A percentile compares a stretch with the other conserved stretches of the same genome.
phyloP scores from a whole-genome alignment of 2,888 invertebrate species.

The Yponomeuta cagnagella region DNA sequence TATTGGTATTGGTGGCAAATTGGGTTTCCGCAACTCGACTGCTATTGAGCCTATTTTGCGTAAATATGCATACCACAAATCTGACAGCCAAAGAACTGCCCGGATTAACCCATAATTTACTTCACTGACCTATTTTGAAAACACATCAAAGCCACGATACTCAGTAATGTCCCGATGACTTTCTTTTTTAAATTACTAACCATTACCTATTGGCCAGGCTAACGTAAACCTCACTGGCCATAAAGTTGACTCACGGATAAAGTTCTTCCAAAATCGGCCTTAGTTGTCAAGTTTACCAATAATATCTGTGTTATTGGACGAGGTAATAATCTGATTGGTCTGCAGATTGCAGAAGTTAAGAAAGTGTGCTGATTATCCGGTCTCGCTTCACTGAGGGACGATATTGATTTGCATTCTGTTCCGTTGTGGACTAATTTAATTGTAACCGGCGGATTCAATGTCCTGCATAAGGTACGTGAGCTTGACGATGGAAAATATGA shows the following conservation, averaged over 20 bases:
- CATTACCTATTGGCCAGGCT: background rate
- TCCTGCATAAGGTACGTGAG: background rate
- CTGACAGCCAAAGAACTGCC: background rate
- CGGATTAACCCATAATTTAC: background rate
- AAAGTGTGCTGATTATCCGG: background rate
- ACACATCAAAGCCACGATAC: background rate
- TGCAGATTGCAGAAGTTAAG: background rate
- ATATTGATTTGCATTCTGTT: constrained; percentile 5
- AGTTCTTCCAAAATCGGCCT: background rate
- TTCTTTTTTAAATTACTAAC: background rate
- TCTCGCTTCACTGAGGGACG: background rate
- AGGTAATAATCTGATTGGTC: background rate
- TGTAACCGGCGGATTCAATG: background rate
- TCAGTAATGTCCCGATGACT: background rate
- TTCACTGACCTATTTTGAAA: background rate
- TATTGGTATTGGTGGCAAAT: no score
- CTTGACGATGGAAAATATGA: background rate
- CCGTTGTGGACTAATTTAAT: background rate
- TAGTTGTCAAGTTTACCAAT: background rate
- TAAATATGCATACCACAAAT: background rate
- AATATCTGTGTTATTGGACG: background rate
- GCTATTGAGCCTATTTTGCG: no score
- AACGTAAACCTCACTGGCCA: background rate
- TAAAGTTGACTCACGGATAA: background rate
- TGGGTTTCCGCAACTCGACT: no score